Conservation (phyloP, 2,888 invertebrate species). For the Scelioninae gen. 1 region DNA sequence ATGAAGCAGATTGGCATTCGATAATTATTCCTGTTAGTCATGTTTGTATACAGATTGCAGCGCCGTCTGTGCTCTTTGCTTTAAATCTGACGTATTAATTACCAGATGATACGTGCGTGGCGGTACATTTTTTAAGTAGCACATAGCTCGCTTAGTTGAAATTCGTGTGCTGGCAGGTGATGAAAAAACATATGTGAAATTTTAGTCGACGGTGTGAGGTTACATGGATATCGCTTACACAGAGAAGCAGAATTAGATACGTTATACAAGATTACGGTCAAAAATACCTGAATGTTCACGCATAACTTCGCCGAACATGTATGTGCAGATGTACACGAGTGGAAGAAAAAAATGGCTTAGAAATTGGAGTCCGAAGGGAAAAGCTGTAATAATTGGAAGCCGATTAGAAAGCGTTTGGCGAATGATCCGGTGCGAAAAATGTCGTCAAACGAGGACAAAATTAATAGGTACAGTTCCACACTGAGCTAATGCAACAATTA, state of each 20-base stretch:
- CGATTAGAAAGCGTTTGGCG: constrained; percentile 8
- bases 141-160: constrained; percentile 10
- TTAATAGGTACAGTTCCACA: constrained; percentile 13
- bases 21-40: constrained; percentile 78
- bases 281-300: constrained; percentile 28
- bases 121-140: constrained; percentile 39
- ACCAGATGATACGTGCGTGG: constrained; percentile 56
- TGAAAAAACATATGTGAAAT: constrained; percentile 34
- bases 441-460: neutral
- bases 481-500: constrained; percentile 9
- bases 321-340: too few species aligned
- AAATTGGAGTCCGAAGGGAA: too few species aligned
- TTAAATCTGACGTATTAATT: constrained; percentile 75
- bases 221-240: constrained; percentile 53
- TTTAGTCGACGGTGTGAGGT: constrained; percentile 40
- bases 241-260: constrained; percentile 43
- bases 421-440: neutral
- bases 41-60: constrained; percentile 69
- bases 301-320: too few species aligned
- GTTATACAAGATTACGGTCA: constrained; percentile 46
- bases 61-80: constrained; percentile 73
- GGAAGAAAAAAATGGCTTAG: too few species aligned
- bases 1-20: constrained; percentile 74
- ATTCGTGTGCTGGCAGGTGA: constrained; percentile 21
- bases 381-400: too few species aligned